A percentile compares a stretch with the other conserved stretches of the same genome.
phyloP scores from a whole-genome alignment of 2,113 vertebrate species.

The Terrapene triunguis region DNA sequence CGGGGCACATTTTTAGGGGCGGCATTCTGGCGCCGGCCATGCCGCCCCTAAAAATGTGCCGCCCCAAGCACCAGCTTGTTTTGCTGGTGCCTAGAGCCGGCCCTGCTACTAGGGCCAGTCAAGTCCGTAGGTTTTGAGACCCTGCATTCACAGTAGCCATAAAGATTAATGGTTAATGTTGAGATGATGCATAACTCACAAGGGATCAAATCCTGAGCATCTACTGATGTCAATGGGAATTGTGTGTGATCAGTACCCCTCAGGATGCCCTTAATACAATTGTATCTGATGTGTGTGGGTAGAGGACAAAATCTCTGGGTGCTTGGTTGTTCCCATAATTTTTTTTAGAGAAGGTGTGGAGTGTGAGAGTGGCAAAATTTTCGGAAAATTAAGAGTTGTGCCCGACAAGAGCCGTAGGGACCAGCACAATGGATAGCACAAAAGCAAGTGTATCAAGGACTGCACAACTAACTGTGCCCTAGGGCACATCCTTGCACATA shows the following conservation, averaged over 20 bases:
- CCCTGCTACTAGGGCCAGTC: background rate
- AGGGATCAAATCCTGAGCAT: background rate
- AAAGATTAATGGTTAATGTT: background rate
- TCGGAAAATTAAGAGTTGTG: background rate
- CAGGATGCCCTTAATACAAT: background rate
- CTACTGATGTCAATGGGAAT: background rate
- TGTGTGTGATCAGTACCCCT: background rate
- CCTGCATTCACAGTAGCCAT: background rate
- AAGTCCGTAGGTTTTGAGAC: background rate
- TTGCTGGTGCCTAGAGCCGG: no score
- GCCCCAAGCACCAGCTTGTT: no score
- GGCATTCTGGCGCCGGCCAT: no score
- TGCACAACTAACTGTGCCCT: background rate
- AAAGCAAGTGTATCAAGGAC: background rate
- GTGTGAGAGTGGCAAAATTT: background rate
- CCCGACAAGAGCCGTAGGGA: background rate
- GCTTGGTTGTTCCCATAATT: background rate
- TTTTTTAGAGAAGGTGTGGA: no score
- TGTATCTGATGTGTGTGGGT: background rate
- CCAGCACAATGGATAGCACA: background rate
- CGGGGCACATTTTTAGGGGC: no score
- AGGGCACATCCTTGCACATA: no score
- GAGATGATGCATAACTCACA: rapidly evolving
- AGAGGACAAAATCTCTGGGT: background rate
- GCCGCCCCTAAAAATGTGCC: no score